phyloP scores from a whole-genome alignment of 92 coral and sea anemone genomes.

The Porites divaricata region DNA sequence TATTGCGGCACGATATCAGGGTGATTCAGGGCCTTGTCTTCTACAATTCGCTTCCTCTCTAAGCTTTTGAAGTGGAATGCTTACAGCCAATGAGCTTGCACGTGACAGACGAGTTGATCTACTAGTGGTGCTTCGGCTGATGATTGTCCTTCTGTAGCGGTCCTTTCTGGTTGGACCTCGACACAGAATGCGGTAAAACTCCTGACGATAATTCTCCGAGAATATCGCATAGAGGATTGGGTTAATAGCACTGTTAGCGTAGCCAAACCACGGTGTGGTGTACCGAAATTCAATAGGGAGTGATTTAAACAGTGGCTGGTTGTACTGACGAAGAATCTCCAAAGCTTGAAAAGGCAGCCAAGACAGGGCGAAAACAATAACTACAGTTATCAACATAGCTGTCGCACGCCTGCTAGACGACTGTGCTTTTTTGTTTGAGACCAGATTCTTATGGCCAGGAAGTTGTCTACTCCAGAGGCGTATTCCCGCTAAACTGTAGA shows the following conservation, averaged over 20 bases:
- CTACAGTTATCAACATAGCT: slow-evolving; percentile 76
- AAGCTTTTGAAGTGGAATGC: slow-evolving; percentile 13
- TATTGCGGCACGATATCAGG: background rate
- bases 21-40: background rate
- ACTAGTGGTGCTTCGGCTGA: slow-evolving; percentile 12
- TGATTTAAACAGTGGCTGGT: background rate
- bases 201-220: slow-evolving; percentile 77
- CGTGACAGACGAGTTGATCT: slow-evolving; percentile 13
- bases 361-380: slow-evolving; percentile 67
- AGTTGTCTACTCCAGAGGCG: slow-evolving; percentile 69
- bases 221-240: slow-evolving; percentile 75
- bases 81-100: background rate
- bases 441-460: slow-evolving; percentile 69
- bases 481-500: slow-evolving; percentile 60
- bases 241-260: slow-evolving; percentile 73
- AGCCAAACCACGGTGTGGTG: slow-evolving; percentile 69
- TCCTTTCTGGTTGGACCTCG: slow-evolving; percentile 31
- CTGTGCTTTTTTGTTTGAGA: slow-evolving; percentile 54
- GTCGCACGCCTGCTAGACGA: slow-evolving; percentile 74
- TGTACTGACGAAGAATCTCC: slow-evolving; percentile 26
- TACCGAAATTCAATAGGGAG: slow-evolving; percentile 37
- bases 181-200: slow-evolving; percentile 61
- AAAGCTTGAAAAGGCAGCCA: slow-evolving; percentile 71
- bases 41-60: slow-evolving; percentile 15
- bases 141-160: slow-evolving; percentile 25